These are phyloP conservation scores for Andrena haemorrhoa DNA, from an alignment of 2,888 invertebrate genomes.

Conservation along the genomic window DNA sequence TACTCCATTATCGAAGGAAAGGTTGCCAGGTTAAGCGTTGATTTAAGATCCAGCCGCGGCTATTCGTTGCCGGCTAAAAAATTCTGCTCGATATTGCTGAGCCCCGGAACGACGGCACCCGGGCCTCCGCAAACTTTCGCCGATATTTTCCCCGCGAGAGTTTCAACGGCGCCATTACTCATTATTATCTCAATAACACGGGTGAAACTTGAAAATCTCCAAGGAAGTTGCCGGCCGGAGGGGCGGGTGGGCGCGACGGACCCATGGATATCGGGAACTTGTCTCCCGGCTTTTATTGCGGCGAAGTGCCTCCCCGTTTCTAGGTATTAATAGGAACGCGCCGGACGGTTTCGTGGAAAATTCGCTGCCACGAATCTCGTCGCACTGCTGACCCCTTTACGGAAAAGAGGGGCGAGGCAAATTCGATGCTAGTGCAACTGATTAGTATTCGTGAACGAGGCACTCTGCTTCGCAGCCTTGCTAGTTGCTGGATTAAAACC, in stretches of 20 bases:
- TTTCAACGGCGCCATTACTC: slow-evolving; percentile 36
- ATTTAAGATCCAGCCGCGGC: slow-evolving; percentile 32
- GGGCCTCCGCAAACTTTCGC: slow-evolving; percentile 37
- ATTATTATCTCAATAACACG: slow-evolving; percentile 51
- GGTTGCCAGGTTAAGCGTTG: slow-evolving; percentile 40
- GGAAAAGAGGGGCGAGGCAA: too few relatives aligned
- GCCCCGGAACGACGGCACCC: background rate
- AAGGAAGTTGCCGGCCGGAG: too few relatives aligned
- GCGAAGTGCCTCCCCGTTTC: background rate
- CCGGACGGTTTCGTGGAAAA: background rate
- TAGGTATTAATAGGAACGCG: slow-evolving; percentile 27
- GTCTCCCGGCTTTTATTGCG: background rate
- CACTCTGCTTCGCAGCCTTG: too few relatives aligned
- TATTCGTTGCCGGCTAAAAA: slow-evolving; percentile 32
- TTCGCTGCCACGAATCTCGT: background rate
- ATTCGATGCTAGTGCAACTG: too few relatives aligned
- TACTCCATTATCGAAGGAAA: slow-evolving; percentile 13
- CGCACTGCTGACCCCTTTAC: background rate
- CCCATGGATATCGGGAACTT: slow-evolving; percentile 40
- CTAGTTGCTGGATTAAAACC: too few relatives aligned
- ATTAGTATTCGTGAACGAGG: too few relatives aligned
- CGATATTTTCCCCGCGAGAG: slow-evolving; percentile 31
- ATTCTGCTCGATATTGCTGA: slow-evolving; percentile 21
- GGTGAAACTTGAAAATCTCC: background rate
- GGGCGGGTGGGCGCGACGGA: background rate